Percentiles rank a stretch among this genome's conserved stretches.
These are phyloP conservation scores for Nesometra sesokonis DNA, from an alignment of 35 echinoderm and acorn worm species.

Conservation along the genomic window DNA sequence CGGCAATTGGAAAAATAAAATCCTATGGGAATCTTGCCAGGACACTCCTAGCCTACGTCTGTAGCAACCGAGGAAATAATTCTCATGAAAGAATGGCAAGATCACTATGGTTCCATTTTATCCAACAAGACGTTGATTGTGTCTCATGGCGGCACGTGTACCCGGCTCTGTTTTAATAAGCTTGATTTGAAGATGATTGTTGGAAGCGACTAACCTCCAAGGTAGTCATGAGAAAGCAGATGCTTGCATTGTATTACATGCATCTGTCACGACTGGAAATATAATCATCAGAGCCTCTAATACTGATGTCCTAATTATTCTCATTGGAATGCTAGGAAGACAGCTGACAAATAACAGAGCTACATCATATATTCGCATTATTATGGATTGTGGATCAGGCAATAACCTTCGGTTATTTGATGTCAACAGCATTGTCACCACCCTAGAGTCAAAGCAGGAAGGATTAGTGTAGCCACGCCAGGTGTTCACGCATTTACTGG, in stretches of 20 bases:
- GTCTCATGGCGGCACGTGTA: constrained; percentile 36
- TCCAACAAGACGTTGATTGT: constrained; percentile 24
- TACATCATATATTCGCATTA: background rate
- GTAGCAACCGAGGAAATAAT: constrained; percentile 24
- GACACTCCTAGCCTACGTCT: background rate
- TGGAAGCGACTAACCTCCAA: constrained; percentile 33
- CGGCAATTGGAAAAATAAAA: background rate
- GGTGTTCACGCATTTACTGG: constrained; percentile 36
- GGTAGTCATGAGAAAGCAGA: constrained; percentile 21
- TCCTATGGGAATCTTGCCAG: background rate
- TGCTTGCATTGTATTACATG: constrained; percentile 42
- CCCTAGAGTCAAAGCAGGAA: constrained; percentile 16
- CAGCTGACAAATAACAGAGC: background rate
- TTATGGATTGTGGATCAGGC: constrained; percentile 32
- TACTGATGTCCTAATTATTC: constrained; percentile 40
- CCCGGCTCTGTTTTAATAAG: constrained; percentile 19
- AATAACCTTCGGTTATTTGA: constrained; percentile 40
- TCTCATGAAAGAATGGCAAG: constrained; percentile 43
- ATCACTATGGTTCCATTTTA: constrained; percentile 38
- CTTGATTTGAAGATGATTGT: constrained; percentile 13
- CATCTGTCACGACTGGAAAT: constrained; percentile 13
- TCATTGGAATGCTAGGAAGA: constrained; percentile 17
- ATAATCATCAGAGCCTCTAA: constrained; percentile 38
- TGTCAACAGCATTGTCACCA: constrained; percentile 17
- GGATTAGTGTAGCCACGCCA: constrained; percentile 25